Evolutionary conservation across 2,113 vertebrate genomes (phyloP).

Genomic region (Ahaetulla prasina): DNA sequence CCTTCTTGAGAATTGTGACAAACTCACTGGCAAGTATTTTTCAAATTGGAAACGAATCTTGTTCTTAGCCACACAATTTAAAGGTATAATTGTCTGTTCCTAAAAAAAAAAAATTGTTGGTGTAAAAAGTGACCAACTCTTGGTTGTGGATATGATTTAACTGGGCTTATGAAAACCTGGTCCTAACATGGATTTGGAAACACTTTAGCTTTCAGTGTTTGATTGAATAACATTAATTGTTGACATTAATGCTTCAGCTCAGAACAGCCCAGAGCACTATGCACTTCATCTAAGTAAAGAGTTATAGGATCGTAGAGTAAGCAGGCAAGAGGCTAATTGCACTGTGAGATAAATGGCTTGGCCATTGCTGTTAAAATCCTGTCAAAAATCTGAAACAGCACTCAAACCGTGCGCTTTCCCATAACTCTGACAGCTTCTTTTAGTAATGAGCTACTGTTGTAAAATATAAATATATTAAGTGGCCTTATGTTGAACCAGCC

Average conservation of each 20-base stretch:
- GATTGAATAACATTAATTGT: no score
- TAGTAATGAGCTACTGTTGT: background rate
- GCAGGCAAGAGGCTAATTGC: background rate
- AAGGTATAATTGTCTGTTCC: background rate
- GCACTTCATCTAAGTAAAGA: background rate
- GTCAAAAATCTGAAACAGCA: background rate
- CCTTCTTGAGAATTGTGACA: background rate
- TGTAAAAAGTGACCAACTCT: background rate
- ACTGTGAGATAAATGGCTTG: background rate
- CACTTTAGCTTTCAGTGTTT: background rate
- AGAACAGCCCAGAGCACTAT: background rate
- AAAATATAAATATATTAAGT: background rate
- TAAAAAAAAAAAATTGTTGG: background rate
- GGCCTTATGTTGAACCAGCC: background rate
- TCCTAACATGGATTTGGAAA: background rate
- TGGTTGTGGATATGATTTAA: background rate
- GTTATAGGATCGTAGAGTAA: background rate
- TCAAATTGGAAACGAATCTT: background rate
- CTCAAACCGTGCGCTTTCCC: background rate
- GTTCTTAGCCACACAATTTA: background rate
- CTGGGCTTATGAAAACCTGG: background rate
- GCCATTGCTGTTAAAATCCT: no score
- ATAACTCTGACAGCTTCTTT: background rate
- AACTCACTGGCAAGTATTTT: background rate
- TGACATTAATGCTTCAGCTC: background rate